Percentiles rank a stretch among this genome's conserved stretches.
These are phyloP conservation scores for Sinodicranocentrus sp. DNA, from an alignment of 2,888 invertebrate genomes.

Conservation along the genomic window DNA sequence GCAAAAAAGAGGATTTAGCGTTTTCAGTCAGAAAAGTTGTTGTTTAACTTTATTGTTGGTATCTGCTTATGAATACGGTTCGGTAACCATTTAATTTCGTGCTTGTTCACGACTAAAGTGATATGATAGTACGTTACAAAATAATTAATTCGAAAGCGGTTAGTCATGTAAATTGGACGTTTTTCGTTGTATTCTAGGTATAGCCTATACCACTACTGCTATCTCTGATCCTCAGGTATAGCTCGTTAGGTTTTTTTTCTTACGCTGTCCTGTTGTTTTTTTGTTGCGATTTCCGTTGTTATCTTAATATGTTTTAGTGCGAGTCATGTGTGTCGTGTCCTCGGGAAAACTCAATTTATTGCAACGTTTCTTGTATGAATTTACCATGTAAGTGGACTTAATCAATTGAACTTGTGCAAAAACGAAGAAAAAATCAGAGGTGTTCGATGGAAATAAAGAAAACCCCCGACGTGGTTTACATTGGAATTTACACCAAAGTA, in stretches of 20 bases:
- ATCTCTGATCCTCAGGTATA: not conserved
- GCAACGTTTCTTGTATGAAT: no score
- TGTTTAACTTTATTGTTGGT: conserved; percentile 4
- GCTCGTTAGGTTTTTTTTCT: conserved; percentile 12
- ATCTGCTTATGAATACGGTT: conserved; percentile 1
- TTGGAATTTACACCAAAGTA: no score
- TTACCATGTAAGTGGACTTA: no score
- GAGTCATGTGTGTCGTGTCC: no score
- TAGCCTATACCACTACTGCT: not conserved
- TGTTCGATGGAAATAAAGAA: no score
- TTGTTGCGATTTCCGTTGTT: not conserved
- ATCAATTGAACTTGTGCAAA: no score
- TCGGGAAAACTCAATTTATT: no score
- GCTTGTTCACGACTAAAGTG: conserved; percentile 34
- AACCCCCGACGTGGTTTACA: no score
- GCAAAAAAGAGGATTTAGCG: not conserved
- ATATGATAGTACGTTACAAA: conserved; percentile 32
- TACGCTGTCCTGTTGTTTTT: conserved; percentile 36
- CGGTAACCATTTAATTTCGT: conserved; percentile 6
- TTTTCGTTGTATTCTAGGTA: not conserved
- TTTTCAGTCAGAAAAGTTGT: not conserved
- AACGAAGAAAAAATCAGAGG: no score
- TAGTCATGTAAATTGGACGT: conserved; percentile 36
- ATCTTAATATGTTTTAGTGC: no score
- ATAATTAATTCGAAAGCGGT: conserved; percentile 3